Evolutionary conservation across 2,888 invertebrate species (phyloP), one percentile per base, ranked within the genome.

Genomic region (Dasysyrphus tricinctus): DNA sequence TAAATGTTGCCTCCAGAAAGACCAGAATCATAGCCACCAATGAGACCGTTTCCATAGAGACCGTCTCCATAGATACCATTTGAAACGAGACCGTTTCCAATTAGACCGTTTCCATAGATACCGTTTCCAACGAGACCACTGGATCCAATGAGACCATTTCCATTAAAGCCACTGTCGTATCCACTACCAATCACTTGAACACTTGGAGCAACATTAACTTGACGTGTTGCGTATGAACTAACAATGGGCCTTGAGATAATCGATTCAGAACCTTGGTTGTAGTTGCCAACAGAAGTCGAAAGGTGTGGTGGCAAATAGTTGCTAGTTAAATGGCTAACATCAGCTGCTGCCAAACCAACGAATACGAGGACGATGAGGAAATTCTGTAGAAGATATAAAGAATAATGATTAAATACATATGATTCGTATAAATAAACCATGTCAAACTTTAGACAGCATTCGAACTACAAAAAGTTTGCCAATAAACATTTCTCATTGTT

Each of bases 251-350:
- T 59, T 44, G 72, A 67, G 14, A n/a, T 12, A 32, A 37, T 3
- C 5, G 5, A 5, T 19, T n/a, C 37, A 39, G 59, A 39, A 24
- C 14, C 32, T 14, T 19, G 29, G 14, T 34, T 16, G 75, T 19
- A 47, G 39, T 32, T 39, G 29, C 34, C 12, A 11, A 6, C 19
- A 7, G 19, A 0, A 2, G 44, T 16, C 29, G 16, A 19, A 9
- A 37, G 14, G 16, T 39, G 77, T 12, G 91, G 91, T 37, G 91
- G 91, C 89, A 91, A 88, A 65, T 91, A 91, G 44, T 86, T 37
- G 76, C 88, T 90, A 51, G 89, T 29, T 89, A 92, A 89, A 72
- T 92, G 92, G 89, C 92, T 92, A 32, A 92, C 92, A 90, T 92
- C 92, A 89, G 92, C 92, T 39, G 90, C 88, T 76, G 90, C 91